Evolutionary conservation across 2,888 invertebrate genomes (phyloP), one percentile per base, ranked within the genome.

Genomic region (Cetonia aurata): DNA sequence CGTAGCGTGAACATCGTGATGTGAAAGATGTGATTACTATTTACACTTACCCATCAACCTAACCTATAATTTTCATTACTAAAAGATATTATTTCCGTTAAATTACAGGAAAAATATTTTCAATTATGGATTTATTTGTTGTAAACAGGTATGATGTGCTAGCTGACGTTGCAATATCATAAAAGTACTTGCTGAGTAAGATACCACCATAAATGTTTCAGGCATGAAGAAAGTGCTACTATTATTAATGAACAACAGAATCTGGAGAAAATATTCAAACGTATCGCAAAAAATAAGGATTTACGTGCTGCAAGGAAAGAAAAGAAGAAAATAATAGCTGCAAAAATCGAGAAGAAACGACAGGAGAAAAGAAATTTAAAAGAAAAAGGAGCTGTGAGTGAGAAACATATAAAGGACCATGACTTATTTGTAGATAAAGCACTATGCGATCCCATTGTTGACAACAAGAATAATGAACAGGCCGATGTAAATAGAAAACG

Each of bases 101-200:
- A 42, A 67, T 9, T 37, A 52, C 10, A 37, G 37, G 37, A 3
- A 8, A 6, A 37, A 37, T 10, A 37, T 8, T 1, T 37, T 33
- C 12, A 56, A 75, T 65, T 75, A 92, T 92, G 92, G 91, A 91
- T 84, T 86, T 92, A 75, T 92, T 92, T 80, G 87, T 91, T 73
- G 88, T 92, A 66, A 91, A 92, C 79, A 89, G 92, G 92, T 92
- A 84, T 77, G 76, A 73, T 67, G 17, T 8, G 10, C 78, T 42
- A 13, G 33, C 2, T 13, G 15, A 33, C 33, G 3, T 44, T 44
- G 6, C 3, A 79, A 79, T 57, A 66, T 46, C 42, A 57, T 0
- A n/a, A 37, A 53, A 25, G 8, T 13, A n/a, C 0, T 12, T n/a
- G 42, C 44, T 17, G 44, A 56, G 42, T 12, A 15, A 15, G 52